phyloP scores from a whole-genome alignment of 35 echinoderm and acorn worm genomes.

The Ptychodera flava region DNA sequence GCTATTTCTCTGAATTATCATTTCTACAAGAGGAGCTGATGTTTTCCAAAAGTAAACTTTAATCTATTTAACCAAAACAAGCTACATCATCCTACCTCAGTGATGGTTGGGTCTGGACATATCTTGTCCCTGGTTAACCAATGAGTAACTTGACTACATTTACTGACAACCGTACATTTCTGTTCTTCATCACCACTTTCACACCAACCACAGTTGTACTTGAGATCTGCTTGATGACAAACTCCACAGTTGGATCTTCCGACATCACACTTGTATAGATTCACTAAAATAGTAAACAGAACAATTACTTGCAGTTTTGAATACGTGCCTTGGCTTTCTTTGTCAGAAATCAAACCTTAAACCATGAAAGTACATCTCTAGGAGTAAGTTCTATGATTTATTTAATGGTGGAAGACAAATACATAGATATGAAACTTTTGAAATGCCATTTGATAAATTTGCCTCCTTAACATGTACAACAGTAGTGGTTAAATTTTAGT shows the following conservation, averaged over 20 bases:
- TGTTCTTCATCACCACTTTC: not conserved
- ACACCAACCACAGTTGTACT: slow-evolving; percentile 95
- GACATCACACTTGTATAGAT: slow-evolving; percentile 84
- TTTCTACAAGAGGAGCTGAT: no score
- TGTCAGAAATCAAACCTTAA: not conserved
- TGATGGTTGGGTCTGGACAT: not conserved
- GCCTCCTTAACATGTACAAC: no score
- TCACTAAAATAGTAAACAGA: slow-evolving; percentile 29
- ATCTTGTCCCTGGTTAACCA: not conserved
- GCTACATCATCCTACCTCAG: not conserved
- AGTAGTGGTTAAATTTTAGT: no score
- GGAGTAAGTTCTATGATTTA: not conserved
- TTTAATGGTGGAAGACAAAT: not conserved
- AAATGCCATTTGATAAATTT: no score
- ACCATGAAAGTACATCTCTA: not conserved
- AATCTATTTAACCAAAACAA: not conserved
- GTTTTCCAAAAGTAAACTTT: not conserved
- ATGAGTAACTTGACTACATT: not conserved
- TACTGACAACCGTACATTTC: not conserved
- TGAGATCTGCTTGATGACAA: slow-evolving; percentile 50
- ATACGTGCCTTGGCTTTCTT: not conserved
- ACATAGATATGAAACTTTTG: not conserved
- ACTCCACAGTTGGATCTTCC: slow-evolving; percentile 64
- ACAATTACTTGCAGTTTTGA: no score
- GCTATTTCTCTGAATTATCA: no score